A percentile compares a stretch with the other conserved stretches of the same genome.
Evolutionary conservation across 2,888 invertebrate genomes (phyloP).

Genomic region (Protophormia terraenovae): DNA sequence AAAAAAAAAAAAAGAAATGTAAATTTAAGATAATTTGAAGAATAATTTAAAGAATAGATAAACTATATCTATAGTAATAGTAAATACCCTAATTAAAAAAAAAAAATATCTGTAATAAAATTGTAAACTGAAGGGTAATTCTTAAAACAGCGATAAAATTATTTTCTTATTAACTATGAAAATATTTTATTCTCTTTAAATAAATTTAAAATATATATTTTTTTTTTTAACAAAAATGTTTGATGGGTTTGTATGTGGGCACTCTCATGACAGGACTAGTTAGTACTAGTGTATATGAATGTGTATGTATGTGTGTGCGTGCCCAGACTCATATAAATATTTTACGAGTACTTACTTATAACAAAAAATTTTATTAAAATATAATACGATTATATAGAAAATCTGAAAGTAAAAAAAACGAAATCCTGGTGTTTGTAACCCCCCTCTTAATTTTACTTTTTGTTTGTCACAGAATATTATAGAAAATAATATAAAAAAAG

Average conservation of each 20-base stretch:
- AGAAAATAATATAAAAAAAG: constrained; percentile 1
- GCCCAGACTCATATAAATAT: not conserved
- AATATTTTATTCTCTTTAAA: no score
- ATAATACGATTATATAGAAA: not conserved
- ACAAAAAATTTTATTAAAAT: not conserved
- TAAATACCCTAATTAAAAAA: no score
- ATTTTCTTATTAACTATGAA: no score
- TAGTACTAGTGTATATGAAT: no score
- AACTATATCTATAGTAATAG: no score
- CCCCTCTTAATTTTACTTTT: not conserved
- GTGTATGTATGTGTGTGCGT: not conserved
- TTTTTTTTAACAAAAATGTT: not conserved
- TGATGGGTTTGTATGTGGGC: not conserved
- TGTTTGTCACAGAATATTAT: not conserved
- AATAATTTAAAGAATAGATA: no score
- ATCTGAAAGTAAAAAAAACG: not conserved
- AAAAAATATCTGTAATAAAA: no score
- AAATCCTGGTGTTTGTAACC: not conserved
- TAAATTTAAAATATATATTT: no score
- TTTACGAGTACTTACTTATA: not conserved
- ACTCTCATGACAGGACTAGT: not conserved
- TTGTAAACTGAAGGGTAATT: no score
- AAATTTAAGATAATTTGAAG: no score
- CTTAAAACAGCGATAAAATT: no score
- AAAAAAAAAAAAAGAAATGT: no score